Evolutionary conservation across 2,113 vertebrate species (phyloP).

Genomic region (Lamprotornis superbus): DNA sequence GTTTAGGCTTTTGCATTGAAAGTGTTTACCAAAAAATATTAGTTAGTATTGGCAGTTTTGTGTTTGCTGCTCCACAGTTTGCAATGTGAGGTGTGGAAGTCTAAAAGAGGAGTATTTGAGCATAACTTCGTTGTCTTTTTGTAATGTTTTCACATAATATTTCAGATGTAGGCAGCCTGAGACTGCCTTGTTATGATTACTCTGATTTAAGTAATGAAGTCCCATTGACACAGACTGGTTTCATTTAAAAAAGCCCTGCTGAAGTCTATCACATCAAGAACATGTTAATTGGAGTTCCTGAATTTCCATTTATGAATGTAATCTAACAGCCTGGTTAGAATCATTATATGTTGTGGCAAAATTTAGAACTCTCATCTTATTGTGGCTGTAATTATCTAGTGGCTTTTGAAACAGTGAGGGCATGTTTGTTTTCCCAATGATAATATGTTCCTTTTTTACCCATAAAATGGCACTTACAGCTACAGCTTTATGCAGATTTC

Average conservation of each 20-base stretch:
- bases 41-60: neutral
- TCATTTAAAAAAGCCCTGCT: neutral
- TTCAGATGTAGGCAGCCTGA: neutral
- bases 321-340: neutral
- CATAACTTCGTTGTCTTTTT: neutral
- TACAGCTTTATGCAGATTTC: neutral
- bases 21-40: neutral
- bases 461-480: neutral
- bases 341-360: neutral
- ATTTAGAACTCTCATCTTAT: neutral
- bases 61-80: neutral
- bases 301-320: slow-evolving; percentile 9
- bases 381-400: slow-evolving; percentile 1
- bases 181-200: slow-evolving; percentile 5
- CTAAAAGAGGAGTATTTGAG: neutral
- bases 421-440: neutral
- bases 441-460: neutral
- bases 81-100: neutral
- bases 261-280: neutral
- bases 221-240: neutral
- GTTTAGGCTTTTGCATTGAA: neutral
- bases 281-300: slow-evolving; percentile 18
- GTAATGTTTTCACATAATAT: neutral
- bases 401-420: neutral
- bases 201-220: slow-evolving; percentile 13